Percentiles rank a stretch among this genome's conserved stretches.
Evolutionary conservation across 2,888 invertebrate genomes (phyloP).

Genomic region (Apodemia duryi): DNA sequence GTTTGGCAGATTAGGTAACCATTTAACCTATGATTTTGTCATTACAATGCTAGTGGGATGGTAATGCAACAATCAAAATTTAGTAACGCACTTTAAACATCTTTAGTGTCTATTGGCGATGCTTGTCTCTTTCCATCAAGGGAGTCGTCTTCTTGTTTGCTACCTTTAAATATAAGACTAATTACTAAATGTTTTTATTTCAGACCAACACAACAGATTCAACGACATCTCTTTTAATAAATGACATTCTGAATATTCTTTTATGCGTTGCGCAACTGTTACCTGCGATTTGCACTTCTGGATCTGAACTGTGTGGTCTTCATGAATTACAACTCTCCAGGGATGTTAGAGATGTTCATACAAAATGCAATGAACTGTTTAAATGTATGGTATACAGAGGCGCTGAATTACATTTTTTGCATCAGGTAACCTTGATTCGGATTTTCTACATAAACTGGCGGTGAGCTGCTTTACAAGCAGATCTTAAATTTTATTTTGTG

Average conservation of each 20-base stretch:
- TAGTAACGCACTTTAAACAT: too few species aligned
- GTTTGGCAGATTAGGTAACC: too few species aligned
- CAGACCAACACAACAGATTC: conserved; percentile 83
- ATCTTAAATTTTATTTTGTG: too few species aligned
- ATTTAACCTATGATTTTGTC: too few species aligned
- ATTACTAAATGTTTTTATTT: neutral
- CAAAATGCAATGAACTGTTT: conserved; percentile 89
- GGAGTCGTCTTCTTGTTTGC: too few species aligned
- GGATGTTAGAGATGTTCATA: conserved; percentile 88
- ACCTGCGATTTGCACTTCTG: conserved; percentile 82
- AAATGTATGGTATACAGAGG: conserved; percentile 87
- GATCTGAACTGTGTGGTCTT: conserved; percentile 80
- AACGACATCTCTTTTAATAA: conserved; percentile 76
- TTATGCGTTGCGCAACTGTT: conserved; percentile 86
- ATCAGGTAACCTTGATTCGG: conserved; percentile 79
- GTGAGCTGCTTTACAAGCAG: too few species aligned
- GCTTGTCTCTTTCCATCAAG: too few species aligned
- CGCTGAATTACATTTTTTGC: conserved; percentile 85
- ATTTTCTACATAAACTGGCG: too few species aligned
- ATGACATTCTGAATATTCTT: conserved; percentile 87
- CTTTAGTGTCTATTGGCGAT: too few species aligned
- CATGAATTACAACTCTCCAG: conserved; percentile 80
- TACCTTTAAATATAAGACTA: too few species aligned
- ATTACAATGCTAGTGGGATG: too few species aligned
- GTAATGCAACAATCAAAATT: too few species aligned